Percentiles rank a stretch among this genome's conserved stretches.
Evolutionary conservation across 2,797 vertebrate genomes (phyloP).

Genomic region (Anguilla marmorata): DNA sequence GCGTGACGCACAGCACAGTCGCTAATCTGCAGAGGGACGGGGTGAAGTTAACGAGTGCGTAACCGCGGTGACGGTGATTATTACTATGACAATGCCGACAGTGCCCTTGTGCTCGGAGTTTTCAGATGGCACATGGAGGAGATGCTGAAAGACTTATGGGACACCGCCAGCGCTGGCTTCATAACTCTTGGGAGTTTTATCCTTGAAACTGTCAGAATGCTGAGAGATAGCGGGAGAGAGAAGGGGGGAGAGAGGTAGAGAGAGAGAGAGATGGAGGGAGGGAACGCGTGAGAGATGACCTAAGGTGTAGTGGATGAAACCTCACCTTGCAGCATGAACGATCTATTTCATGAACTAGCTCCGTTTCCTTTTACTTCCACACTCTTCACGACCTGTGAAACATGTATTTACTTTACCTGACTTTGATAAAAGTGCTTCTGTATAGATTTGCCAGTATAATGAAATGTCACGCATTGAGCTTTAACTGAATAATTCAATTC

Average conservation of each 20-base stretch:
- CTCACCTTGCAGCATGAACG: not conserved
- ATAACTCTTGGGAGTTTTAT: slow-evolving; percentile 28
- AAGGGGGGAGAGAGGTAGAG: not conserved
- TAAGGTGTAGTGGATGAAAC: not conserved
- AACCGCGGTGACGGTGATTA: not conserved
- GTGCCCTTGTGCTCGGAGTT: not conserved
- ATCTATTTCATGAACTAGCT: not conserved
- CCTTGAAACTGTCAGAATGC: slow-evolving; percentile 29
- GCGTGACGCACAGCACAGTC: too few species aligned
- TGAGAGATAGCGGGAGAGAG: not conserved
- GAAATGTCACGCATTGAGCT: not conserved
- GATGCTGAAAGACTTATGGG: not conserved
- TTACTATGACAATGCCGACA: not conserved
- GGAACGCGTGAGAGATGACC: not conserved
- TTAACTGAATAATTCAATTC: not conserved
- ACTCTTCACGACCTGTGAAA: not conserved
- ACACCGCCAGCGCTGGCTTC: not conserved
- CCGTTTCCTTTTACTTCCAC: not conserved
- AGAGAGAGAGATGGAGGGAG: not conserved
- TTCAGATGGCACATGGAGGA: slow-evolving; percentile 21
- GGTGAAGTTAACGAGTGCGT: not conserved
- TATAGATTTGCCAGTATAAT: not conserved
- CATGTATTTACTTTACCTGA: not conserved
- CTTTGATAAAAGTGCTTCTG: not conserved
- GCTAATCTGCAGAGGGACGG: too few species aligned